phyloP scores from a whole-genome alignment of 2,888 invertebrate species.

The Cephus rjabovi region DNA sequence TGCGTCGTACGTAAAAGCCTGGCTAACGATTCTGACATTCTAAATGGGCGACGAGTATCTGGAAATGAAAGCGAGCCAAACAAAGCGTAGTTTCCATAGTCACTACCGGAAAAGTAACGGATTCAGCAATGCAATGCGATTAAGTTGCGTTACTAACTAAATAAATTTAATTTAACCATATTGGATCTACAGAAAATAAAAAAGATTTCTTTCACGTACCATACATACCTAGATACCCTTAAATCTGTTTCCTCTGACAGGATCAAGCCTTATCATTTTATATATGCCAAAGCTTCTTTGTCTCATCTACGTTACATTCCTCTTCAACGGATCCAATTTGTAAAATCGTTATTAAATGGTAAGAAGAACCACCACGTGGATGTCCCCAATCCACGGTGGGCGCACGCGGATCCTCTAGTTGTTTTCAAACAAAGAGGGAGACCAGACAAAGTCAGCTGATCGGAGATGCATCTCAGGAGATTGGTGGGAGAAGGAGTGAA shows the following conservation, averaged over 20 bases:
- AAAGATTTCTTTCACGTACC: background rate
- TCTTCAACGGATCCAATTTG: background rate
- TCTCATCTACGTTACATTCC: background rate
- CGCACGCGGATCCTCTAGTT: constrained; percentile 39
- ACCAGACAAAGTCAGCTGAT: constrained; percentile 60
- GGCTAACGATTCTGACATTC: background rate
- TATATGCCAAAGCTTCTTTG: background rate
- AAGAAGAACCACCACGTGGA: constrained; percentile 17
- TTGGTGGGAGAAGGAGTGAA: constrained; percentile 41
- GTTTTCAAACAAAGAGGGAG: constrained; percentile 62
- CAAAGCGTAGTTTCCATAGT: background rate
- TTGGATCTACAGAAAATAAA: background rate
- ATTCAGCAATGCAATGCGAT: background rate
- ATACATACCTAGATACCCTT: too few species aligned
- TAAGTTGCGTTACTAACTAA: background rate
- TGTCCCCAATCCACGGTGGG: constrained; percentile 6
- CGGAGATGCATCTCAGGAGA: constrained; percentile 43
- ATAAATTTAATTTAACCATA: background rate
- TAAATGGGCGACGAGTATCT: background rate
- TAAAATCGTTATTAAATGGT: background rate
- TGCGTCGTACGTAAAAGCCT: background rate
- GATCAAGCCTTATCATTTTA: background rate
- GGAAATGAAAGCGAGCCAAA: background rate
- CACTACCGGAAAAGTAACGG: background rate
- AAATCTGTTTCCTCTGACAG: background rate